Evolutionary conservation across 2,888 invertebrate species (phyloP).

Genomic region (Melanargia galathea): DNA sequence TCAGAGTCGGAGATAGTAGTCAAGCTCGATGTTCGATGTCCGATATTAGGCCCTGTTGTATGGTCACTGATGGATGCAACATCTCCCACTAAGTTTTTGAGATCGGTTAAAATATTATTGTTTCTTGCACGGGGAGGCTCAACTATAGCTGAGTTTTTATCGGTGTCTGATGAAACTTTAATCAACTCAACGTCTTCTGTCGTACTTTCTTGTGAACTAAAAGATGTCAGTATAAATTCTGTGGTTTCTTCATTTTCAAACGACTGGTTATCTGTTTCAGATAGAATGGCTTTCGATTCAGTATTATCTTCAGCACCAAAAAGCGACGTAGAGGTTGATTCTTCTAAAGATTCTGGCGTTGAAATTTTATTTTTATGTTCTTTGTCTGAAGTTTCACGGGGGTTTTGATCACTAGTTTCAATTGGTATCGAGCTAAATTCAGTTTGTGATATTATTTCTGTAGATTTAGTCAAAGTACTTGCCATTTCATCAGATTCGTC

Average conservation of each 20-base stretch:
- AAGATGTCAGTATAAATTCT: conserved; percentile 63
- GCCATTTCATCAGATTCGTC: conserved; percentile 50
- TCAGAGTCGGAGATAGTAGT: conserved; percentile 68
- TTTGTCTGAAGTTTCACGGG: conserved; percentile 61
- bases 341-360: conserved; percentile 49
- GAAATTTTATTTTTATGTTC: conserved; percentile 56
- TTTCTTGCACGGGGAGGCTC: conserved; percentile 55
- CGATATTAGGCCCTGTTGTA: conserved; percentile 50
- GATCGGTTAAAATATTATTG: conserved; percentile 63
- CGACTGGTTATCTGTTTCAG: conserved; percentile 49
- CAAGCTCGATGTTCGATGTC: conserved; percentile 44
- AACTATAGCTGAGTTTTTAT: conserved; percentile 62
- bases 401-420: conserved; percentile 75
- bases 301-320: conserved; percentile 56
- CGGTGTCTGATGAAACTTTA: conserved; percentile 59
- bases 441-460: conserved; percentile 69
- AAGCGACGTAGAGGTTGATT: conserved; percentile 48
- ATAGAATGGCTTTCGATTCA: conserved; percentile 49
- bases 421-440: conserved; percentile 73
- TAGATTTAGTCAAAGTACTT: conserved; percentile 57
- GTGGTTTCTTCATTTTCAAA: conserved; percentile 69
- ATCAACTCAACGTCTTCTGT: conserved; percentile 69
- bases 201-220: conserved; percentile 64
- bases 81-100: conserved; percentile 73
- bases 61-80: conserved; percentile 74